These are phyloP conservation scores for Puma concolor DNA, from an alignment of 2,113 vertebrate genomes.

Conservation along the genomic window DNA sequence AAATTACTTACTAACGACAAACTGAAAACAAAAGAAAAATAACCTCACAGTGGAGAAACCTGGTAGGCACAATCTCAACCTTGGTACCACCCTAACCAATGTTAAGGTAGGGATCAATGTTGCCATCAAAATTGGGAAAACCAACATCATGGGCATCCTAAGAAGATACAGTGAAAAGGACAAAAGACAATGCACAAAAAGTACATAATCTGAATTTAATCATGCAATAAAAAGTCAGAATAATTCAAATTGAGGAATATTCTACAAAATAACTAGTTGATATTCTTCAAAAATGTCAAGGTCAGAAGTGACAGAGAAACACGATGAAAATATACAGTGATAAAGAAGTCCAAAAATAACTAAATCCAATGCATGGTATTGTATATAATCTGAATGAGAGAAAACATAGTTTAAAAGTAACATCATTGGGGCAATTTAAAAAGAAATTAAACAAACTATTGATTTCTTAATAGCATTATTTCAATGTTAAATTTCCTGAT, in stretches of 20 bases:
- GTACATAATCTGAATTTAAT: not conserved
- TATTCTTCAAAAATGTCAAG: not conserved
- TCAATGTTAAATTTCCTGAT: not conserved
- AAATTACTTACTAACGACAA: not conserved
- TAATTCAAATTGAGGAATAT: not conserved
- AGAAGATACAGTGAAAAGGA: not conserved
- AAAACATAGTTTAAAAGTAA: not conserved
- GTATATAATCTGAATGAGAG: not conserved
- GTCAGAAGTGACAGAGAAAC: not conserved
- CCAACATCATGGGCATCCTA: not conserved
- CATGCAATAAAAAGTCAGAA: not conserved
- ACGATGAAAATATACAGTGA: not conserved
- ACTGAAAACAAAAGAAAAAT: not conserved
- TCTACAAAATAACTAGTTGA: not conserved
- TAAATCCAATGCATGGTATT: fast-evolving
- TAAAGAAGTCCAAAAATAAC: not conserved
- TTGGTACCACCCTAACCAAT: not conserved
- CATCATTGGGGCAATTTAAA: not conserved
- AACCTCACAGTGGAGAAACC: not conserved
- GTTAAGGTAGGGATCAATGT: not conserved
- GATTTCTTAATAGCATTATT: not conserved
- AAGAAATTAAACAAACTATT: not conserved
- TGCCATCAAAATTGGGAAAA: not conserved
- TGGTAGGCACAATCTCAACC: not conserved
- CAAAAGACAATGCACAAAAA: not conserved